phyloP scores from a whole-genome alignment of 2,888 invertebrate species.

The Hetaerina titia region DNA sequence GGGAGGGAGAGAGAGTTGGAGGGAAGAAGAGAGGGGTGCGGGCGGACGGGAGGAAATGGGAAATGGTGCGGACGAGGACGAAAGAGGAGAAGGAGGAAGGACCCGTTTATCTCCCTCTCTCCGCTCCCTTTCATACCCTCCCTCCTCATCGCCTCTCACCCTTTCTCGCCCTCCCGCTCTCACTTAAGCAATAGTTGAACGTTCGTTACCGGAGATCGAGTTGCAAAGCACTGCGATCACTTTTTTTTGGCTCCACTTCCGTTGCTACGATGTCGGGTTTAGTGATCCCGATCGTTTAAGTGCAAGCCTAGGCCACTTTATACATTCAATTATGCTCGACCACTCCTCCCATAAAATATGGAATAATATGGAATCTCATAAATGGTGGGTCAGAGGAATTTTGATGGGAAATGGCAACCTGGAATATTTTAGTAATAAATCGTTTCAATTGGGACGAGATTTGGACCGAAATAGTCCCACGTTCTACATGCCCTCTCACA shows the following conservation, averaged over 20 bases:
- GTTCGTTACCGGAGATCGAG: neutral
- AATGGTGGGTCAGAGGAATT: too few species aligned
- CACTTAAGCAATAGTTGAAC: neutral
- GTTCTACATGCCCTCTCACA: too few species aligned
- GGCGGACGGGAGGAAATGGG: neutral
- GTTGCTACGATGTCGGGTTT: neutral
- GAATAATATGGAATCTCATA: too few species aligned
- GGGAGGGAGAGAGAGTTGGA: neutral
- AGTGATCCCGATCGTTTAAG: too few species aligned
- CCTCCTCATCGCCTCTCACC: neutral
- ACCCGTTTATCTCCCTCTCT: neutral
- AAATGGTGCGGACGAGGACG: neutral
- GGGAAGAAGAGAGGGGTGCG: neutral
- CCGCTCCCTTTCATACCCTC: neutral
- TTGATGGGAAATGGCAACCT: too few species aligned
- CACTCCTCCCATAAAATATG: too few species aligned
- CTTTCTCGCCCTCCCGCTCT: neutral
- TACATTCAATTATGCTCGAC: too few species aligned
- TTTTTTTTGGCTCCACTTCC: neutral
- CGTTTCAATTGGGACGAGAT: too few species aligned
- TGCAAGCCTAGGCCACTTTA: too few species aligned
- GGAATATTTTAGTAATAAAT: too few species aligned
- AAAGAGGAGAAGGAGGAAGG: neutral
- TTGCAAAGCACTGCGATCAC: neutral
- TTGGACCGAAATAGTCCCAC: too few species aligned